phyloP scores from a whole-genome alignment of 2,113 vertebrate species.

The Tragelaphus scriptus region DNA sequence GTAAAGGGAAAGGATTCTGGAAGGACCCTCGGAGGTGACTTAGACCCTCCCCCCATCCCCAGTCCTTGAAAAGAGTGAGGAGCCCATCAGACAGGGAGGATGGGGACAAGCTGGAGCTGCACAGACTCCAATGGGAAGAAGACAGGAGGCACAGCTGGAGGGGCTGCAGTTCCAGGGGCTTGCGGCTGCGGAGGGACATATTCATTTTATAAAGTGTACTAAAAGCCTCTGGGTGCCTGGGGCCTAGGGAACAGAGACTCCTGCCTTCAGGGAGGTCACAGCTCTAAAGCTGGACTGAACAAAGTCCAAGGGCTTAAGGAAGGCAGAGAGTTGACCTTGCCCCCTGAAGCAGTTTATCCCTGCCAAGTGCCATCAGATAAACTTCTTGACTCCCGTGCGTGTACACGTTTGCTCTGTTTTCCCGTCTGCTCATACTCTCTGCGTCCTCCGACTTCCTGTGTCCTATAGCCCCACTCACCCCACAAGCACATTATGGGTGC shows the following conservation, averaged over 20 bases:
- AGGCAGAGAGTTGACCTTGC: neutral
- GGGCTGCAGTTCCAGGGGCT: neutral
- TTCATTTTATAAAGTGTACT: neutral
- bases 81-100: neutral
- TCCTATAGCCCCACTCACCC: neutral
- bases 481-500: neutral
- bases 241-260: neutral
- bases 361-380: neutral
- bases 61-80: neutral
- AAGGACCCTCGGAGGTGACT: neutral
- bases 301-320: neutral
- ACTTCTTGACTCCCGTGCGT: rapidly evolving
- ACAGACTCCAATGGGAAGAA: neutral
- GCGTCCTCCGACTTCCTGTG: neutral
- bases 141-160: rapidly evolving
- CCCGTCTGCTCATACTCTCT: rapidly evolving
- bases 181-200: neutral
- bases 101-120: neutral
- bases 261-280: neutral
- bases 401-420: rapidly evolving
- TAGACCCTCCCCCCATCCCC: neutral
- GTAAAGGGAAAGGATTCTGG: neutral
- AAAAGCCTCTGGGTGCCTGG: neutral
- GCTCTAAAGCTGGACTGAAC: neutral
- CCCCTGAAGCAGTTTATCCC: neutral